Base-by-base conservation (phyloP, 2,113 vertebrate species). In the Condylura cristata region DNA sequence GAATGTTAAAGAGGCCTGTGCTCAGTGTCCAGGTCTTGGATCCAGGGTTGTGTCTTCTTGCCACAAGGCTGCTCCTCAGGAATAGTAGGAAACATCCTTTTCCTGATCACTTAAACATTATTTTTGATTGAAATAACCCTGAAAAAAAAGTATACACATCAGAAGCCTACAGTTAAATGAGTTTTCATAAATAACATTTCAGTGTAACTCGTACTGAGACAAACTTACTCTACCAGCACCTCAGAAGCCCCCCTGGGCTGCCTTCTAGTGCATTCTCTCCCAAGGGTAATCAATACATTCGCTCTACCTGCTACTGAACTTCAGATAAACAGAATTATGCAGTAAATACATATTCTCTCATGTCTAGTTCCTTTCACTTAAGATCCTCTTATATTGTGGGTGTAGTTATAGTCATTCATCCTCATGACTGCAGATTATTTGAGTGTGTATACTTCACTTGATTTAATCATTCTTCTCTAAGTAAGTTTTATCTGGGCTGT, bases 261-360 rank as follows among this genome's bases (percentile, higher is more conserved):
- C 30, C 63, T 58, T 53, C 41, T 4, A 6, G 28, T 20, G 17
- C 58, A n/a, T 16, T 2, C 22, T 8, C 34, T 82, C n/a, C 30
- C 28, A 0, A 6, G 44, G 14, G 30, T 2, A 53, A 9, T 8
- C 3, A 28, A 37, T 12, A 5, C 30, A 13, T n/a, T 32, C 17
- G 8, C 78, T 60, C 26, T 37, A n/a, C 63, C 71, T 85, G 37
- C 39, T 44, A 58, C 41, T 20, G 10, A 79, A 60, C 41, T 32
- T 30, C 24, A 8, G 48, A 18, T 63, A 61, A 76, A 71, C 53
- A 78, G 39, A 85, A 22, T 46, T 28, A 39, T 18, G 87, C 8
- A 5, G 5, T 17, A 18, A 3, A 37, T 28, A 58, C 51, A 39
- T 20, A 9, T 12, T 37, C 5, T 72, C 14, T 75, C 30, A 0